Evolutionary conservation across 1,140 invertebrate genomes (phyloP).

Genomic region (Drosophila nebulosa): DNA sequence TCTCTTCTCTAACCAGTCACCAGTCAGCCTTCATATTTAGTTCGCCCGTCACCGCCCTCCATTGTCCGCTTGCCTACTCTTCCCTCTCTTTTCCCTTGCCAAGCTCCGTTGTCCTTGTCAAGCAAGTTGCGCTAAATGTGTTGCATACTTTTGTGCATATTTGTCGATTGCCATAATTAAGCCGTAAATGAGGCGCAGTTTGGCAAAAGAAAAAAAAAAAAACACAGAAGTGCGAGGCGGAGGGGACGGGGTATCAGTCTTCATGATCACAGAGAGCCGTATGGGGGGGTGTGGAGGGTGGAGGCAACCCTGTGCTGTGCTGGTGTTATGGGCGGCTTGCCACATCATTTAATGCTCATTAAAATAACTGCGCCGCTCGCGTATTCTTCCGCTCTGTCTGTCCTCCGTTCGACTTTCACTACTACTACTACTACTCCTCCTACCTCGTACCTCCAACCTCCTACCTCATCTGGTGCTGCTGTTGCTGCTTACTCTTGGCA

Average conservation of each 20-base stretch:
- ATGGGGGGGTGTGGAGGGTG: not conserved
- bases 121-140: constrained; percentile 49
- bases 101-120: constrained; percentile 32
- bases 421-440: not conserved
- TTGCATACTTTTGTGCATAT: constrained; percentile 69
- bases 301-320: too few relatives aligned
- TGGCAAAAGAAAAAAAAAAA: too few relatives aligned
- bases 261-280: not conserved
- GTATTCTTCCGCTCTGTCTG: constrained; percentile 51
- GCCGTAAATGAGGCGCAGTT: constrained; percentile 63
- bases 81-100: not conserved
- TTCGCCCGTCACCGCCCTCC: too few relatives aligned
- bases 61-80: too few relatives aligned
- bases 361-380: constrained; percentile 65
- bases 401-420: not conserved
- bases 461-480: not conserved
- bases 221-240: too few relatives aligned
- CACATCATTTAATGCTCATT: constrained; percentile 78
- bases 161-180: constrained; percentile 74
- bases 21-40: too few relatives aligned
- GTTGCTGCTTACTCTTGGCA: constrained; percentile 27
- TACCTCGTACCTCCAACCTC: too few relatives aligned
- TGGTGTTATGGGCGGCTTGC: constrained; percentile 40
- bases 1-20: too few relatives aligned
- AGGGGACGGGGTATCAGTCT: not conserved